phyloP scores from a whole-genome alignment of 2,113 vertebrate genomes.

The Urocynchramus pylzowi region DNA sequence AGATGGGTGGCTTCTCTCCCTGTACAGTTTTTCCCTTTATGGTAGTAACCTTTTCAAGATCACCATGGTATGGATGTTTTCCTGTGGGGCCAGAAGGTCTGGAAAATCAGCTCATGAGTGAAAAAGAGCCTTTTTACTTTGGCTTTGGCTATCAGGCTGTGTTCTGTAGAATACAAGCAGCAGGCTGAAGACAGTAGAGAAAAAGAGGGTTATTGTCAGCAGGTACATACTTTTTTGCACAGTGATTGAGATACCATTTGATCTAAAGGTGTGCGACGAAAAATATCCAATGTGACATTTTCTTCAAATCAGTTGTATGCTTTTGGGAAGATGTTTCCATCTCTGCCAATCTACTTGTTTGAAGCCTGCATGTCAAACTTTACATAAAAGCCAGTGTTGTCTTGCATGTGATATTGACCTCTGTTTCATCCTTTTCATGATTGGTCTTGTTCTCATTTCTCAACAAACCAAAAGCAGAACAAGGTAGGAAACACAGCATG shows the following conservation, averaged over 20 bases:
- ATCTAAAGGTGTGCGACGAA: neutral
- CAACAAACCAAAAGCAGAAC: neutral
- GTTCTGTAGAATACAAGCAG: neutral
- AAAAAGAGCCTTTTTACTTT: neutral
- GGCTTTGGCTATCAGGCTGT: neutral
- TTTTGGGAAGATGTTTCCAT: neutral
- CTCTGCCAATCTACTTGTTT: neutral
- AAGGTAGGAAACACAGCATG: neutral
- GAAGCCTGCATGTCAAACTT: neutral
- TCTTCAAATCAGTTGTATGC: neutral
- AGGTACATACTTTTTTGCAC: neutral
- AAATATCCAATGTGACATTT: neutral
- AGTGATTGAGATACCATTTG: neutral
- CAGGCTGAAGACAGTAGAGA: neutral
- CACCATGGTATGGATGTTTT: neutral
- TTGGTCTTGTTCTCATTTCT: neutral
- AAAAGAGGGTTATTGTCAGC: neutral
- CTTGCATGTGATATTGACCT: neutral
- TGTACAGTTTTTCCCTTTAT: neutral
- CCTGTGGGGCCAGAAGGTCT: neutral
- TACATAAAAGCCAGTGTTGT: neutral
- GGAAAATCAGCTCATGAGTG: neutral
- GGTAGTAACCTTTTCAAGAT: neutral
- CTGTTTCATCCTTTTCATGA: neutral
- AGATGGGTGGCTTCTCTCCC: neutral